A percentile compares a stretch with the other conserved stretches of the same genome.
These are phyloP conservation scores for Tonatia bakeri DNA, from an alignment of 2,113 vertebrate genomes.

Conservation along the genomic window DNA sequence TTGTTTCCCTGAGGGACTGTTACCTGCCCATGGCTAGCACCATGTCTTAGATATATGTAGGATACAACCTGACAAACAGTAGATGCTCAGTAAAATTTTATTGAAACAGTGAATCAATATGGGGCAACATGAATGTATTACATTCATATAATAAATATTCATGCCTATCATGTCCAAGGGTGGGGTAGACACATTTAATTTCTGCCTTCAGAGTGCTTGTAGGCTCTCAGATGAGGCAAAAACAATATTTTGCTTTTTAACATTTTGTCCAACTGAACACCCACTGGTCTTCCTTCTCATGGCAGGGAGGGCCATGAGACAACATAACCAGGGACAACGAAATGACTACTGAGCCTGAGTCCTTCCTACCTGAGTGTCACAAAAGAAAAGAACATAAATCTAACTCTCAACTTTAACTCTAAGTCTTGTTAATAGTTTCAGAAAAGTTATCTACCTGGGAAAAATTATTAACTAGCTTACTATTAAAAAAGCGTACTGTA, in stretches of 20 bases:
- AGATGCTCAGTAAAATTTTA: background rate
- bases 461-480: background rate
- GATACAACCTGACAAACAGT: background rate
- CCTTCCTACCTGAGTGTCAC: background rate
- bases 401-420: no score
- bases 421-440: background rate
- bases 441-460: background rate
- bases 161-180: background rate
- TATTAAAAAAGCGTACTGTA: background rate
- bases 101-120: background rate
- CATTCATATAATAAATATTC: background rate
- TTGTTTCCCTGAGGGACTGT: background rate
- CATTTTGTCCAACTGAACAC: background rate
- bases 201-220: background rate
- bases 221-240: background rate
- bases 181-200: background rate
- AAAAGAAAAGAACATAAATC: background rate
- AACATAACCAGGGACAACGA: background rate
- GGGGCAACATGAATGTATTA: background rate
- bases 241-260: constrained; percentile 6
- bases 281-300: background rate
- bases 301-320: background rate
- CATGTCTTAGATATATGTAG: background rate
- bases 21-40: background rate
- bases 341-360: background rate